Percentiles rank a stretch among this genome's conserved stretches.
Conservation (phyloP, 2,113 vertebrate genomes). For the Chinchilla lanigera region DNA sequence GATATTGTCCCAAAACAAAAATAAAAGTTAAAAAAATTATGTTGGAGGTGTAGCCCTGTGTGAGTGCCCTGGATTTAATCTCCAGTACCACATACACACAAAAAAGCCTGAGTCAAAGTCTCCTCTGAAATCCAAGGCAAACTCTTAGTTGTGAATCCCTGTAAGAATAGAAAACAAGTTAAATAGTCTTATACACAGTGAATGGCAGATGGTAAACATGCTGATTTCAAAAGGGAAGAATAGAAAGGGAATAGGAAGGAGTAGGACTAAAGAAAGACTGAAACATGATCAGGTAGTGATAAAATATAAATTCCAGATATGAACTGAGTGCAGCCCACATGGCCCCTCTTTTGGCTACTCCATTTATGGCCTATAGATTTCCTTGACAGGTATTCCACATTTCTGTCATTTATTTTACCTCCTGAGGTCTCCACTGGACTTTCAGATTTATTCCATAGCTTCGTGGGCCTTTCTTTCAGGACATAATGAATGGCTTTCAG, state of each 20-base stretch:
- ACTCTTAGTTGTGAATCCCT: neutral
- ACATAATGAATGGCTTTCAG: neutral
- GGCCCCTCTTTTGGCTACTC: neutral
- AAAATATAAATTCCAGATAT: neutral
- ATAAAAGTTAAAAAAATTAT: neutral
- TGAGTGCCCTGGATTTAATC: neutral
- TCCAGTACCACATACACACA: neutral
- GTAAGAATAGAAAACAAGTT: neutral
- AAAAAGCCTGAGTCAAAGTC: neutral
- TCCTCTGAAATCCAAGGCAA: neutral
- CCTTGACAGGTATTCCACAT: neutral
- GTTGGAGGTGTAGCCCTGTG: neutral
- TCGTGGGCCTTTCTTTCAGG: neutral
- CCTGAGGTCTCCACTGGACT: neutral
- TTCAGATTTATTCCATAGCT: neutral
- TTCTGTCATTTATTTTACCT: neutral
- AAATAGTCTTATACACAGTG: neutral
- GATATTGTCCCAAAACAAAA: neutral
- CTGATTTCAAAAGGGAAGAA: neutral
- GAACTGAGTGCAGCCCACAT: neutral
- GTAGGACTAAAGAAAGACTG: neutral
- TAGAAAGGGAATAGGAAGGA: neutral
- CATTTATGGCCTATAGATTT: neutral
- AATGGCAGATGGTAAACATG: neutral
- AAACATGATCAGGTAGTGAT: neutral